A percentile compares a stretch with the other conserved stretches of the same genome.
phyloP scores from a whole-genome alignment of 2,888 invertebrate species.

The Pyralis farinalis region DNA sequence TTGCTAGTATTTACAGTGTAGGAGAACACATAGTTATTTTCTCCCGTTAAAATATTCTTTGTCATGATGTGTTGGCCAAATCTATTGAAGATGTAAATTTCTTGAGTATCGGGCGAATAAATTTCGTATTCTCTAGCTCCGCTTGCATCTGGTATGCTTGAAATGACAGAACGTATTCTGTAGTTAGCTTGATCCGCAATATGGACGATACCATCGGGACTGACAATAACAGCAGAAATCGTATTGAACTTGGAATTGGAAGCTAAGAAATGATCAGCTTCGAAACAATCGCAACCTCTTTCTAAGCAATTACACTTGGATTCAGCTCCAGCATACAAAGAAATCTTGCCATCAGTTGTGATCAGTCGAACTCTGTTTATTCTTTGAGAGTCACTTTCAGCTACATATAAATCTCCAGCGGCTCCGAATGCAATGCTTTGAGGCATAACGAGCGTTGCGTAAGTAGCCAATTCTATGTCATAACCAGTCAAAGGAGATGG shows the following conservation, averaged over 20 bases:
- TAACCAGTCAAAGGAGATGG: constrained; percentile 90
- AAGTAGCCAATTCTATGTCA: constrained; percentile 93
- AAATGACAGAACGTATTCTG: constrained; percentile 92
- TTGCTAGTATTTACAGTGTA: constrained; percentile 98
- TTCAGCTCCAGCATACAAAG: constrained; percentile 96
- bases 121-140: constrained; percentile 94
- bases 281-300: constrained; percentile 95
- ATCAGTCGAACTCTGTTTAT: constrained; percentile 95
- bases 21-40: constrained; percentile 95
- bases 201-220: constrained; percentile 96
- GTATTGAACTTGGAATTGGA: constrained; percentile 97
- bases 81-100: constrained; percentile 95
- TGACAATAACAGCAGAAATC: constrained; percentile 94
- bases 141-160: constrained; percentile 93
- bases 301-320: constrained; percentile 96
- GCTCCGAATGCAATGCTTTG: constrained; percentile 97
- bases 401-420: constrained; percentile 95
- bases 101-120: constrained; percentile 96
- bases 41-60: constrained; percentile 96
- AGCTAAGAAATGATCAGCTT: constrained; percentile 94
- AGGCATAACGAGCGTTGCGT: constrained; percentile 95
- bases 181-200: constrained; percentile 97
- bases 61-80: constrained; percentile 98
- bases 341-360: constrained; percentile 95
- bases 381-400: constrained; percentile 97